Percentiles rank a stretch among this genome's conserved stretches.
phyloP scores from a whole-genome alignment of 2,797 vertebrate genomes.

The Falco berigora region DNA sequence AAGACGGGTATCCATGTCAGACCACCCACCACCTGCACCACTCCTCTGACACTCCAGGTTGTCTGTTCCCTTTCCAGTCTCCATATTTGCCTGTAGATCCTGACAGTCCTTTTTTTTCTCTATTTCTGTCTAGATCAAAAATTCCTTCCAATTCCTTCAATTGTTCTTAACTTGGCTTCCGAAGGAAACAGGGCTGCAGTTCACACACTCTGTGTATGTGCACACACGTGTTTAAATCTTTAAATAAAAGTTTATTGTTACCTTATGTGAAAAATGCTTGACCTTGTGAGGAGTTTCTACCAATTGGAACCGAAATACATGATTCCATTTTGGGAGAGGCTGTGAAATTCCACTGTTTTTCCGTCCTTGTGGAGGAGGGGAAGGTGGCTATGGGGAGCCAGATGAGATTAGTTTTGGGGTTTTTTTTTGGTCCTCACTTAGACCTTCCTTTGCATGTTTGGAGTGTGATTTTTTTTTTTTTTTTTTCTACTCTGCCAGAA shows the following conservation, averaged over 20 bases:
- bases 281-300: neutral
- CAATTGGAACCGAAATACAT: neutral
- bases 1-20: neutral
- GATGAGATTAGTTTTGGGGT: neutral
- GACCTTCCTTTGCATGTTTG: neutral
- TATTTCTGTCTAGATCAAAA: conserved; percentile 22
- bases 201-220: neutral
- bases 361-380: neutral
- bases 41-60: neutral
- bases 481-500: neutral
- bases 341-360: neutral
- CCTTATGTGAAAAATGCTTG: neutral
- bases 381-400: neutral
- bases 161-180: conserved; percentile 3
- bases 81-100: neutral
- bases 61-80: neutral
- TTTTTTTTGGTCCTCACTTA: neutral
- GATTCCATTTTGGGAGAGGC: neutral
- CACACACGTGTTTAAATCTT: accelerated
- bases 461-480: neutral
- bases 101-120: neutral
- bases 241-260: neutral
- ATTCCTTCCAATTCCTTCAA: conserved; percentile 44
- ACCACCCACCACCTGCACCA: neutral
- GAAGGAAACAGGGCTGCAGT: neutral